These are phyloP conservation scores for Orbicella faveolata DNA, from an alignment of 64 coral and sea anemone species.

Conservation along the genomic window DNA sequence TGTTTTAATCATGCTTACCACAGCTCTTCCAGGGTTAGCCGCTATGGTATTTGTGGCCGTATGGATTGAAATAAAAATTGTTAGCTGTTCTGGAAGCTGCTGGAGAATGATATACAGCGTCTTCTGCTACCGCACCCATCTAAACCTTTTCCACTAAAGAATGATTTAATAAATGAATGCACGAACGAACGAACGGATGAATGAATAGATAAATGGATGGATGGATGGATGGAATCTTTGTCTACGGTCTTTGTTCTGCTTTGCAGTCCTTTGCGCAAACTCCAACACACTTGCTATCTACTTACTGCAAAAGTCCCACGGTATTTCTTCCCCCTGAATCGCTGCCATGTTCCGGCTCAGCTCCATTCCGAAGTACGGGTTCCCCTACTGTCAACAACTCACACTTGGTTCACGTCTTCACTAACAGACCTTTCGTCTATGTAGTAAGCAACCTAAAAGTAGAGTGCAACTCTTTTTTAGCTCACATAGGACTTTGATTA, in stretches of 20 bases:
- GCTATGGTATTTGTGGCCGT: too few species aligned
- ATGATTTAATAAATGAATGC: too few species aligned
- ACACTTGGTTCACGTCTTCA: neutral
- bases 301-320: neutral
- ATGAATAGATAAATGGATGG: too few species aligned
- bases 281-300: neutral
- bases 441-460: neutral
- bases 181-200: too few species aligned
- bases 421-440: neutral
- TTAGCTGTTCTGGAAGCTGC: too few species aligned
- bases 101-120: too few species aligned
- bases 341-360: neutral
- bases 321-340: neutral
- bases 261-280: neutral
- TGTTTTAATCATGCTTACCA: neutral
- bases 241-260: neutral
- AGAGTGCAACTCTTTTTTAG: neutral
- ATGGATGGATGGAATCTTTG: too few species aligned
- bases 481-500: too few species aligned
- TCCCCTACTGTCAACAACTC: neutral
- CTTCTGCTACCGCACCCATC: too few species aligned
- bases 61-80: neutral
- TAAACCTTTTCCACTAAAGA: too few species aligned
- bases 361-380: neutral
- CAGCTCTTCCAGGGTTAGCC: too few species aligned